Evolutionary conservation across 2,888 invertebrate species (phyloP).

Genomic region (Pandemis heparana): DNA sequence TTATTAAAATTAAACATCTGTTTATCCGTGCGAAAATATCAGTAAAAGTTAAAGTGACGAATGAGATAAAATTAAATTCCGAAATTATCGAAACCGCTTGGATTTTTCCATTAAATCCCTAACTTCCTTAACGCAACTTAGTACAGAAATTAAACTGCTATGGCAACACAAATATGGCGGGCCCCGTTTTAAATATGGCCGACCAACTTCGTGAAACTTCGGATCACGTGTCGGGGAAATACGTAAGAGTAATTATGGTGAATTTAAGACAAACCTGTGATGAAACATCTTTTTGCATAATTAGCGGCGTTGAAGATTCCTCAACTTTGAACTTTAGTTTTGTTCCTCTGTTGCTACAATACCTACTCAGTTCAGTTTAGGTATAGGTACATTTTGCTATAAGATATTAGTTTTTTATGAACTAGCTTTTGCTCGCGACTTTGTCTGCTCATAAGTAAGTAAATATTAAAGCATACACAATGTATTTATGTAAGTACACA

Average conservation of each 20-base stretch:
- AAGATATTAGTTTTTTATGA: no score
- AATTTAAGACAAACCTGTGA: not conserved
- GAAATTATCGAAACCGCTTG: not conserved
- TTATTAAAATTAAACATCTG: not conserved
- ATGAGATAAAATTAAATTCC: not conserved
- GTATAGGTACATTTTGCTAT: no score
- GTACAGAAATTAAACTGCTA: not conserved
- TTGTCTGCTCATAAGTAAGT: no score
- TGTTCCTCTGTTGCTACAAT: no score
- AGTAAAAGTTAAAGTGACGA: not conserved
- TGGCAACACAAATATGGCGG: not conserved
- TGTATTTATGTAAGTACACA: no score
- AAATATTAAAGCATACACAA: no score
- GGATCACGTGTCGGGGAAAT: not conserved
- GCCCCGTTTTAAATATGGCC: not conserved
- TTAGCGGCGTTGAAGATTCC: not conserved
- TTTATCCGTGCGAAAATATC: not conserved
- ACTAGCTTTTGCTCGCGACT: no score
- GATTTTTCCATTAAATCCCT: not conserved
- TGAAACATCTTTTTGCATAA: constrained; percentile 3
- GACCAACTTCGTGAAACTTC: not conserved
- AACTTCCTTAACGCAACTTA: not conserved
- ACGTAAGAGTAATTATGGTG: not conserved
- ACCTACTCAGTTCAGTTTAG: no score
- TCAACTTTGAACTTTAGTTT: no score